Conservation (phyloP, 1,140 invertebrate species). For the Epicauta chinensis region DNA sequence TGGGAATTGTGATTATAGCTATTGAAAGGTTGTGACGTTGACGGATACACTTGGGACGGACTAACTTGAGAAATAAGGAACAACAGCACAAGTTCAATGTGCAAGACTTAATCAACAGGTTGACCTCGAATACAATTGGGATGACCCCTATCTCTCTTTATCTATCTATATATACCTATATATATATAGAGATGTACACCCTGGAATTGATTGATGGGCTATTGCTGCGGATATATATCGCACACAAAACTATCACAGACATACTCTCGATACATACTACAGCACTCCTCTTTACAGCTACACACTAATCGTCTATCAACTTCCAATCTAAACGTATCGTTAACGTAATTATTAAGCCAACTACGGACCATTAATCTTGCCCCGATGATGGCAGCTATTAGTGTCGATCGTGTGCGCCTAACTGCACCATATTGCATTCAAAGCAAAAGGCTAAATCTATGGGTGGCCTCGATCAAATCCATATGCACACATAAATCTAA, state of each 20-base stretch:
- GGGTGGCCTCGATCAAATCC: constrained; percentile 17
- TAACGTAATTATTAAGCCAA: constrained; percentile 19
- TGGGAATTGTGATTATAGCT: constrained; percentile 10
- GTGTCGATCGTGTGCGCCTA: constrained; percentile 12
- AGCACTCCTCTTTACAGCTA: constrained; percentile 11
- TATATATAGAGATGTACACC: background rate
- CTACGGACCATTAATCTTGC: constrained; percentile 11
- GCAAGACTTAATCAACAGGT: constrained; percentile 22
- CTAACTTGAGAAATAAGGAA: constrained; percentile 2
- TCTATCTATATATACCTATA: too few relatives aligned
- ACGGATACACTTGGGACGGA: background rate
- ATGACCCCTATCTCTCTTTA: constrained; percentile 5
- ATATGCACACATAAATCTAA: background rate
- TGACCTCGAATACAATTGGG: constrained; percentile 19
- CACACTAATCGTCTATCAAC: constrained; percentile 15
- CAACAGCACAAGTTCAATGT: constrained; percentile 15
- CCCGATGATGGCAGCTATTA: constrained; percentile 12
- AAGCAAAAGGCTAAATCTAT: constrained; percentile 1
- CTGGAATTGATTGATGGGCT: constrained; percentile 15
- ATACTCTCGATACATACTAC: constrained; percentile 1
- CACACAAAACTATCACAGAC: too few relatives aligned
- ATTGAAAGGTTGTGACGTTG: constrained; percentile 10
- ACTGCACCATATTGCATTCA: constrained; percentile 3
- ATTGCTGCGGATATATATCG: constrained; percentile 2
- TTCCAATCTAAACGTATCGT: constrained; percentile 16